Conservation (phyloP, 2,797 vertebrate genomes). For the Brotula barbata region DNA sequence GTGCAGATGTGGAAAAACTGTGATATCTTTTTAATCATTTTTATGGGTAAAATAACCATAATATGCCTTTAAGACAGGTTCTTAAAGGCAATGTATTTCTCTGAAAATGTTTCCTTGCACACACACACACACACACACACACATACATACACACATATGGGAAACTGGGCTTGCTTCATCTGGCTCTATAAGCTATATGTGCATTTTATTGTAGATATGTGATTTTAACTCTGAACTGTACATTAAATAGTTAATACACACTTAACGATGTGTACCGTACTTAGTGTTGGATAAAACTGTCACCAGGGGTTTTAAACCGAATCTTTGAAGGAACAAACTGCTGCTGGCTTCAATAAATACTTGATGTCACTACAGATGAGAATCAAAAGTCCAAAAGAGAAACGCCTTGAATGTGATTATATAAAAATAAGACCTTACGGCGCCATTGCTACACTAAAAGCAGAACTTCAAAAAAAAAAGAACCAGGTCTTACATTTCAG, state of each 20-base stretch:
- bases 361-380: too few species aligned
- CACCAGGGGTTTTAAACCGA: neutral
- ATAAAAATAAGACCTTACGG: too few species aligned
- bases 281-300: slow-evolving; percentile 35
- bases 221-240: slow-evolving; percentile 76
- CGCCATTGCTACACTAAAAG: too few species aligned
- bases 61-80: slow-evolving; percentile 59
- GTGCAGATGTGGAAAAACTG: slow-evolving; percentile 1
- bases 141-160: slow-evolving; percentile 32
- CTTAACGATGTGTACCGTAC: slow-evolving; percentile 46
- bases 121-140: slow-evolving; percentile 25
- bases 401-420: too few species aligned
- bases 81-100: slow-evolving; percentile 44
- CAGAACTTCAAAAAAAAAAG: too few species aligned
- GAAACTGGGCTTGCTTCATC: slow-evolving; percentile 70
- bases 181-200: slow-evolving; percentile 71
- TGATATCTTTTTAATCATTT: slow-evolving; percentile 23
- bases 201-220: slow-evolving; percentile 77
- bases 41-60: slow-evolving; percentile 17
- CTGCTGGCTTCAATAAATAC: neutral
- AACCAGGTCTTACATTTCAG: too few species aligned
- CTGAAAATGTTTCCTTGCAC: neutral
- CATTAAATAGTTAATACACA: slow-evolving; percentile 77
- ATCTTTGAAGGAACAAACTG: too few species aligned
- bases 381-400: too few species aligned